phyloP scores from a whole-genome alignment of 2,888 invertebrate genomes.

The Lottia gigantea region DNA sequence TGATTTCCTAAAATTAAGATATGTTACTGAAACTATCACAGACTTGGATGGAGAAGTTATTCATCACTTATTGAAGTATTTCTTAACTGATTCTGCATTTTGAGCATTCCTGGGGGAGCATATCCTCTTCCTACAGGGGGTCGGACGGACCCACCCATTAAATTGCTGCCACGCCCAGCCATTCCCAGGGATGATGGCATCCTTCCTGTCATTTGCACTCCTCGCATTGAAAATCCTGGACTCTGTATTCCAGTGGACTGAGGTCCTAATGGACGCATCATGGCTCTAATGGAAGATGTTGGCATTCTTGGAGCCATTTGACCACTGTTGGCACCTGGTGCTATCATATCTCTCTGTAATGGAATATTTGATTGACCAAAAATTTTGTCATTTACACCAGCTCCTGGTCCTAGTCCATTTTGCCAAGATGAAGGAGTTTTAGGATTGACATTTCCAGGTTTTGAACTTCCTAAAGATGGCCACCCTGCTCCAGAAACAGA shows the following conservation, averaged over 20 bases:
- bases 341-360: neutral
- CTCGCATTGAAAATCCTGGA: neutral
- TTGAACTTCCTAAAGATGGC: neutral
- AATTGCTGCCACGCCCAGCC: conserved; percentile 5
- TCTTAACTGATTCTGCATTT: neutral
- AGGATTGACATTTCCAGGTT: neutral
- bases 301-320: neutral
- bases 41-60: too few relatives aligned
- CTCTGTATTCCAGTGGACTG: neutral
- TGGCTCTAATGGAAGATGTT: too few relatives aligned
- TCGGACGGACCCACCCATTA: neutral
- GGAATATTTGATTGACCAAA: conserved; percentile 3
- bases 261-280: neutral
- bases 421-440: neutral
- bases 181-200: neutral
- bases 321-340: neutral
- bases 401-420: neutral
- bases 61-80: too few relatives aligned
- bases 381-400: neutral
- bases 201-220: neutral
- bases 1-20: too few relatives aligned
- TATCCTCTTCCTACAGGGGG: conserved; percentile 7
- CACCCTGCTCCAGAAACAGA: neutral
- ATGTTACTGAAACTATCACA: too few relatives aligned
- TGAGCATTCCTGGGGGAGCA: conserved; percentile 41